These are phyloP conservation scores for Drosophila imparisetae DNA, from an alignment of 2,888 invertebrate genomes.

Conservation along the genomic window DNA sequence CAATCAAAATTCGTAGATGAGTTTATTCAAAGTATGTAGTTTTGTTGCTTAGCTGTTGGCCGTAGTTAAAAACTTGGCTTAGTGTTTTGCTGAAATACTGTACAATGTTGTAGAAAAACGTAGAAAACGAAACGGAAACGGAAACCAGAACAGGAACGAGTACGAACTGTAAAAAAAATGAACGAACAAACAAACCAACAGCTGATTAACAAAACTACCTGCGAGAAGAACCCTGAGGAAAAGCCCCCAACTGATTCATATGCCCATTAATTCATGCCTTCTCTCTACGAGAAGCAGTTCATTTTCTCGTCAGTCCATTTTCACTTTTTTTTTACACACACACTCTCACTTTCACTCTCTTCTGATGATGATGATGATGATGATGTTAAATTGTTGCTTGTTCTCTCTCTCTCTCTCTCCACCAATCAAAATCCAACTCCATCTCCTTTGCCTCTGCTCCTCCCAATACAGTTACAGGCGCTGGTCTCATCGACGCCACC, in stretches of 20 bases:
- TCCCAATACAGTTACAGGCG: conserved; percentile 83
- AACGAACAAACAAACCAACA: conserved; percentile 55
- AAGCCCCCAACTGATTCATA: neutral
- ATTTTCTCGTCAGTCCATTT: conserved; percentile 5
- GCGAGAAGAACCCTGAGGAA: conserved; percentile 1
- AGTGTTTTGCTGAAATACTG: conserved; percentile 43
- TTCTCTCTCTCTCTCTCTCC: conserved; percentile 3
- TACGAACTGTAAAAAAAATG: conserved; percentile 8
- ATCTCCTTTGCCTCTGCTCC: conserved; percentile 30
- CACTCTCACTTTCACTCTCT: conserved; percentile 2
- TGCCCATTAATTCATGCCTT: neutral
- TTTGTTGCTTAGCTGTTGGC: conserved; percentile 78
- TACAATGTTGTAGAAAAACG: conserved; percentile 40
- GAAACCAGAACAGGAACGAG: conserved; percentile 18
- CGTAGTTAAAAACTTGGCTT: conserved; percentile 60
- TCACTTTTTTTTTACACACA: conserved; percentile 8
- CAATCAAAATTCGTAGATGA: conserved; percentile 45
- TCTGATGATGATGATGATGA: neutral
- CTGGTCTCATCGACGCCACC: conserved; percentile 84
- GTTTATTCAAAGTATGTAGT: conserved; percentile 61
- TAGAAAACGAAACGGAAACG: conserved; percentile 20
- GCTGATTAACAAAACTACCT: conserved; percentile 74
- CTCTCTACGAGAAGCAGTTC: neutral
- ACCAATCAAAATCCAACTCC: conserved; percentile 17
- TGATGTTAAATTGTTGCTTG: conserved; percentile 6